A percentile compares a stretch with the other conserved stretches of the same genome.
These are phyloP conservation scores for Aleiodes alternator DNA, from an alignment of 2,888 invertebrate species.

Conservation along the genomic window DNA sequence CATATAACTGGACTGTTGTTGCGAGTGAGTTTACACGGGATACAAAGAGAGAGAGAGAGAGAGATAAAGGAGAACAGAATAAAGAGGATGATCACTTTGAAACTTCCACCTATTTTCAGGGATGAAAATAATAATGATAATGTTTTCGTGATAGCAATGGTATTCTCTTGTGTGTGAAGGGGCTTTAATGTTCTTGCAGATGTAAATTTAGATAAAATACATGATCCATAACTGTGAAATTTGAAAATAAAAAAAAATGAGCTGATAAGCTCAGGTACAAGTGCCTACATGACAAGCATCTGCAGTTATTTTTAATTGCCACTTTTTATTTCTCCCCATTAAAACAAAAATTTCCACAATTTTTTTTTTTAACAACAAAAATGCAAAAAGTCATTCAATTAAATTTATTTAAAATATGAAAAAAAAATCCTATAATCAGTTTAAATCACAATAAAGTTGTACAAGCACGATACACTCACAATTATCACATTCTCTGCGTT, in stretches of 20 bases:
- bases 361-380: too few species aligned
- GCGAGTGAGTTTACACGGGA: constrained; percentile 7
- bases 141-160: not conserved
- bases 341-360: too few species aligned
- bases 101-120: not conserved
- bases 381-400: too few species aligned
- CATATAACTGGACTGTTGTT: constrained; percentile 3
- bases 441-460: too few species aligned
- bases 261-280: too few species aligned
- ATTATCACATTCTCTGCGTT: constrained; percentile 10
- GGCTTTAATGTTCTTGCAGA: constrained; percentile 2
- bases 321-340: too few species aligned
- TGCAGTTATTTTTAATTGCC: too few species aligned
- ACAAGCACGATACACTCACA: not conserved
- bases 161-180: not conserved
- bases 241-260: too few species aligned
- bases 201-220: not conserved
- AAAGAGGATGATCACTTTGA: constrained; percentile 9
- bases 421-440: too few species aligned
- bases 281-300: too few species aligned
- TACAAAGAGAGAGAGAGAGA: constrained; percentile 12
- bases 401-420: too few species aligned
- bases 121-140: not conserved
- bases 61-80: too few species aligned
- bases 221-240: not conserved